These are phyloP conservation scores for Chelidonichthys spinosus DNA, from an alignment of 2,797 vertebrate genomes.

Conservation along the genomic window DNA sequence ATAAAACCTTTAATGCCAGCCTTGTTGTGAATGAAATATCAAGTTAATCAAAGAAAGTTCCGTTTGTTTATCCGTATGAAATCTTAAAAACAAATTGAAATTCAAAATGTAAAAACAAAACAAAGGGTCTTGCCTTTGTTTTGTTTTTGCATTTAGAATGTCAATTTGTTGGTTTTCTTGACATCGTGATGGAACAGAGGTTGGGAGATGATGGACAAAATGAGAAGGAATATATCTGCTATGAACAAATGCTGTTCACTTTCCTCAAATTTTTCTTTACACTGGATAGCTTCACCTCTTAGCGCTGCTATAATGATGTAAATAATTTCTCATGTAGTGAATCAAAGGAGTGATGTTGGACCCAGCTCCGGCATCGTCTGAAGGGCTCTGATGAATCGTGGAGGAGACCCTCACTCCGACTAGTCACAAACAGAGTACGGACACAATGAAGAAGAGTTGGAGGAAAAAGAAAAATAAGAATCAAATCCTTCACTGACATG, in stretches of 20 bases:
- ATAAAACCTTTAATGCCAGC: too few relatives aligned
- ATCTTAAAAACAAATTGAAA: too few relatives aligned
- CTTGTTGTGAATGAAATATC: too few relatives aligned
- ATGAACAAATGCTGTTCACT: background rate
- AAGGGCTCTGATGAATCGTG: conserved; percentile 16
- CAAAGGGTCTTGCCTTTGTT: too few relatives aligned
- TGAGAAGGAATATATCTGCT: background rate
- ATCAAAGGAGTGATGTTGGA: background rate
- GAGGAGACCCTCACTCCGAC: background rate
- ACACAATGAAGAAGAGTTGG: conserved; percentile 6
- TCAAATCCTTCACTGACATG: background rate
- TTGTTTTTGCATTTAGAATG: too few relatives aligned
- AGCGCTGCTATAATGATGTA: background rate
- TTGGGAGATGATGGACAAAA: background rate
- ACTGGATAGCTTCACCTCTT: background rate
- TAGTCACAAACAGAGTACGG: conserved; percentile 18
- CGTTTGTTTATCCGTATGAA: too few relatives aligned
- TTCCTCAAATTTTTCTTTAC: too few relatives aligned
- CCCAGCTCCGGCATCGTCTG: background rate
- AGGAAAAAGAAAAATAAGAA: background rate
- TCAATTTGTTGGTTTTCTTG: too few relatives aligned
- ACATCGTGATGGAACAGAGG: background rate
- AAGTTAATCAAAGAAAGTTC: too few relatives aligned
- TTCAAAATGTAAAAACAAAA: too few relatives aligned
- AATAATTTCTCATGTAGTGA: background rate